phyloP scores from a whole-genome alignment of 1,140 invertebrate genomes.

The Drosophila varians region DNA sequence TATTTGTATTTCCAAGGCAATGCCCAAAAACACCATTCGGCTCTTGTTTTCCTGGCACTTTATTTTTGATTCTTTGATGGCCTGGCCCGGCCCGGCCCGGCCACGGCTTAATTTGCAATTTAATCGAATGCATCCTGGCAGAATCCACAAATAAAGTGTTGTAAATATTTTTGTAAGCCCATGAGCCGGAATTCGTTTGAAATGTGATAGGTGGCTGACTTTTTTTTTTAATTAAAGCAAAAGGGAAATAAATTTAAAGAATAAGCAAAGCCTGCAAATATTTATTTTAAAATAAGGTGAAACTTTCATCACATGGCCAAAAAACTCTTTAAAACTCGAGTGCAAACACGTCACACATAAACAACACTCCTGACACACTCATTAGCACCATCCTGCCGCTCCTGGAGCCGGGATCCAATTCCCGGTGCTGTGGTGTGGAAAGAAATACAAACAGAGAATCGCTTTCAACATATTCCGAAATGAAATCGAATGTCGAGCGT shows the following conservation, averaged over 20 bases:
- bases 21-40: slow-evolving; percentile 47
- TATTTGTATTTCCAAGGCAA: slow-evolving; percentile 55
- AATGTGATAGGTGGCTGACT: not conserved
- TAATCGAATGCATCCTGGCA: slow-evolving; percentile 55
- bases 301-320: not conserved
- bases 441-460: slow-evolving; percentile 36
- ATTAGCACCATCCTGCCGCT: slow-evolving; percentile 37
- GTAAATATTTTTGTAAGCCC: slow-evolving; percentile 18
- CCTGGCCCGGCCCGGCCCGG: slow-evolving; percentile 2
- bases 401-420: not conserved
- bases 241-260: not conserved
- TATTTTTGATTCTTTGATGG: slow-evolving; percentile 58
- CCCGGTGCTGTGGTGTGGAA: not conserved
- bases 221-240: not conserved
- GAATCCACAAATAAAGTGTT: slow-evolving; percentile 60
- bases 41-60: slow-evolving; percentile 48
- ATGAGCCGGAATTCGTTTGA: not conserved
- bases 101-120: slow-evolving; percentile 62
- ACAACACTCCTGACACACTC: slow-evolving; percentile 58
- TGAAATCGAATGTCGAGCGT: slow-evolving; percentile 40
- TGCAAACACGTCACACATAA: slow-evolving; percentile 47
- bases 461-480: slow-evolving; percentile 36
- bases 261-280: not conserved
- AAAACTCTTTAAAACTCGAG: not conserved
- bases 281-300: not conserved